These are phyloP conservation scores for Scolopax mira DNA, from an alignment of 2,113 vertebrate genomes.

Conservation along the genomic window DNA sequence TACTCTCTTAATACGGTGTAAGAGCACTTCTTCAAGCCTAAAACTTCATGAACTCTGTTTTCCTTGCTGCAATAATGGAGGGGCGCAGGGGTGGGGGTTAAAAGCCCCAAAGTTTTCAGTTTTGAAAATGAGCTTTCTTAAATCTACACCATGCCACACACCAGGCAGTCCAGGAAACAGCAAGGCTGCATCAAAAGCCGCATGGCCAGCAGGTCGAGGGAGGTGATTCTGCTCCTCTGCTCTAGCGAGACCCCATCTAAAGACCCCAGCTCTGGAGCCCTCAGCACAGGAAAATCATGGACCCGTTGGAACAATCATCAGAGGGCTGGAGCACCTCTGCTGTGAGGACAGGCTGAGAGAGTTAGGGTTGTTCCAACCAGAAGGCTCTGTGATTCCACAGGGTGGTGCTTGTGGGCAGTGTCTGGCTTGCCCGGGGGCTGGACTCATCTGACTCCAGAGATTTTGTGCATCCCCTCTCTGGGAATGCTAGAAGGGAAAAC, in stretches of 20 bases:
- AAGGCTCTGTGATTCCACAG: neutral
- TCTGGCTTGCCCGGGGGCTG: fast-evolving
- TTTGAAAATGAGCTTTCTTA: neutral
- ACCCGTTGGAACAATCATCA: neutral
- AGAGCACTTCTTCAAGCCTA: neutral
- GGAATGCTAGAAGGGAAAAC: neutral
- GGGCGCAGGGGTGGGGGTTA: neutral
- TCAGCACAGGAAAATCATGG: neutral
- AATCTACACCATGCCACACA: neutral
- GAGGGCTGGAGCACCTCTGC: neutral
- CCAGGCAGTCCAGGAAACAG: fast-evolving
- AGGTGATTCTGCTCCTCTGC: neutral
- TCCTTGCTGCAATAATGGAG: neutral
- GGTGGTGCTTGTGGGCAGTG: neutral
- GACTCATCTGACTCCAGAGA: neutral
- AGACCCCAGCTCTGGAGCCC: neutral
- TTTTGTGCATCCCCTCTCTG: neutral
- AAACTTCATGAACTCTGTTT: neutral
- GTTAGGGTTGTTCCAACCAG: neutral
- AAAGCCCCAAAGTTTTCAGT: neutral
- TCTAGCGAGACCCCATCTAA: neutral
- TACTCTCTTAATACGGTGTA: neutral
- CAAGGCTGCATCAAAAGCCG: neutral
- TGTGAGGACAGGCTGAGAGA: neutral
- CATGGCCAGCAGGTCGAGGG: neutral